phyloP scores from a whole-genome alignment of 2,888 invertebrate genomes.

The Thecophora atra region DNA sequence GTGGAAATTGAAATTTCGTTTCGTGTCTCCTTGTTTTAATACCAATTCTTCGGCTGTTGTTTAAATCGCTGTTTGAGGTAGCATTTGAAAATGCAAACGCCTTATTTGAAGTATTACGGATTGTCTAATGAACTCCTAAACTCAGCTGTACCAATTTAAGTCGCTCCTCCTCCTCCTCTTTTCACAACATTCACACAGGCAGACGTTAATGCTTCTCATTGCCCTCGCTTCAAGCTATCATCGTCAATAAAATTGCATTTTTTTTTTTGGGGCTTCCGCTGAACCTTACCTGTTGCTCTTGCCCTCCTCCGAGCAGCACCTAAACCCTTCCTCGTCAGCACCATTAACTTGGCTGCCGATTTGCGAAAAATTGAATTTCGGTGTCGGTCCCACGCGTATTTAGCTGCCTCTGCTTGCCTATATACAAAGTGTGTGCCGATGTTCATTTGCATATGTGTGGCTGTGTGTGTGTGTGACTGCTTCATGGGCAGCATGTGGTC shows the following conservation, averaged over 20 bases:
- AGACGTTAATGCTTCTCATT: background rate
- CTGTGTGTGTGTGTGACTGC: background rate
- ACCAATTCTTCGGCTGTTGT: too few relatives aligned
- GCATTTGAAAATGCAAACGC: too few relatives aligned
- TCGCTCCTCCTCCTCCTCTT: too few relatives aligned
- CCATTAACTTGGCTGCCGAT: background rate
- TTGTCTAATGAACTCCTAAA: too few relatives aligned
- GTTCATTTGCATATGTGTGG: too few relatives aligned
- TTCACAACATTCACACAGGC: too few relatives aligned
- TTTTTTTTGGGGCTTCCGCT: constrained; percentile 11
- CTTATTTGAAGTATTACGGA: too few relatives aligned
- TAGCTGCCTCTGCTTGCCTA: background rate
- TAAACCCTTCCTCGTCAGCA: background rate
- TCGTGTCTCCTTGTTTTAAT: too few relatives aligned
- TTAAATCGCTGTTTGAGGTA: too few relatives aligned
- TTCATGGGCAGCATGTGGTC: too few relatives aligned
- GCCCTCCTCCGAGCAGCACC: background rate
- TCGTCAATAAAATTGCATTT: constrained; percentile 29
- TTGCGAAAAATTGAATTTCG: constrained; percentile 29
- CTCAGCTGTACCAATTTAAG: too few relatives aligned
- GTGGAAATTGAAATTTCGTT: background rate
- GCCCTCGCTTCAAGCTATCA: constrained; percentile 17
- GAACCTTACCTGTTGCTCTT: background rate
- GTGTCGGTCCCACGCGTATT: constrained; percentile 33
- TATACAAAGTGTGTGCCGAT: too few relatives aligned